A percentile compares a stretch with the other conserved stretches of the same genome.
phyloP scores from a whole-genome alignment of 2,797 vertebrate genomes.

The Bufotes viridis region DNA sequence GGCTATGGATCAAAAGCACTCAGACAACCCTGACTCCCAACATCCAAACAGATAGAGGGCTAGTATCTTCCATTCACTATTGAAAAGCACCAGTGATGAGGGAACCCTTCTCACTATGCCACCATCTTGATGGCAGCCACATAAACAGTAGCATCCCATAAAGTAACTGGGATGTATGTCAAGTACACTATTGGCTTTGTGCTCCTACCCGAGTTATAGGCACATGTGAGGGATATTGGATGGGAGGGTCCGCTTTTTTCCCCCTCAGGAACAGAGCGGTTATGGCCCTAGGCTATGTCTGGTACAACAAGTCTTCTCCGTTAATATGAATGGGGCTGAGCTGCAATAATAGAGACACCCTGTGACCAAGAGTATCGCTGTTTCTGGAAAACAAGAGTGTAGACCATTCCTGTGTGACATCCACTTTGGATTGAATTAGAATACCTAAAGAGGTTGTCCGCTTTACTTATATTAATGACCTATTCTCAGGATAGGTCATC shows the following conservation, averaged over 20 bases:
- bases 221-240: too few relatives aligned
- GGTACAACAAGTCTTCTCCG: background rate
- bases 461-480: too few relatives aligned
- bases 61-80: background rate
- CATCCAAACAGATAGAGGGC: background rate
- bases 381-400: too few relatives aligned
- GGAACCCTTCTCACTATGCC: background rate
- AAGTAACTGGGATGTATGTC: background rate
- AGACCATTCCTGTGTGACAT: too few relatives aligned
- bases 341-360: too few relatives aligned
- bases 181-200: background rate
- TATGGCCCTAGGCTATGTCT: background rate
- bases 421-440: too few relatives aligned
- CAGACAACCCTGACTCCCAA: background rate
- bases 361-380: too few relatives aligned
- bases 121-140: background rate
- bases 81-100: background rate
- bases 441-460: too few relatives aligned
- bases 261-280: background rate
- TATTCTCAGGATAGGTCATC: too few relatives aligned
- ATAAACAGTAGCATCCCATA: background rate
- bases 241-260: too few relatives aligned
- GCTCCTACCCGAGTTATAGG: background rate
- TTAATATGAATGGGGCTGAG: too few relatives aligned
- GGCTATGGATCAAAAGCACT: conserved; percentile 8